Conservation (phyloP, 2,797 vertebrate genomes). For the Taeniopygia guttata region DNA sequence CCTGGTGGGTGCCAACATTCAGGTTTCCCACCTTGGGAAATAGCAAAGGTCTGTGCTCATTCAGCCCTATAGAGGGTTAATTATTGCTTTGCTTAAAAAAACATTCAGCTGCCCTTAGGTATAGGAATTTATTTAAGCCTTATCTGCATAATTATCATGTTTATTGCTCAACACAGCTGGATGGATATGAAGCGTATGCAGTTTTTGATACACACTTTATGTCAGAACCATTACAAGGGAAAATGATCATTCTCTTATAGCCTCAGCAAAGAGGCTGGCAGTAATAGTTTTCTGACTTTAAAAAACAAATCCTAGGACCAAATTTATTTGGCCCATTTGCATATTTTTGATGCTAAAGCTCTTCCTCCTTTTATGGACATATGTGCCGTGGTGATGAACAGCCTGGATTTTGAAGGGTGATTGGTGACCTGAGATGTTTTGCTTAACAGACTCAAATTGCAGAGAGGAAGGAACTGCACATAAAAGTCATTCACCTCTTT, state of each 20-base stretch:
- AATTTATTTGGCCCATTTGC: constrained; percentile 12
- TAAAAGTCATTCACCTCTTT: not conserved
- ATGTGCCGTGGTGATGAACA: not conserved
- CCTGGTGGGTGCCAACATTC: not conserved
- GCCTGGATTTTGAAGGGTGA: constrained; percentile 21
- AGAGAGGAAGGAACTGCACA: not conserved
- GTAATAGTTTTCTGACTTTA: constrained; percentile 22
- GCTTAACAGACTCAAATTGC: not conserved
- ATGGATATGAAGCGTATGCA: constrained; percentile 59
- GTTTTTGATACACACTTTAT: constrained; percentile 58
- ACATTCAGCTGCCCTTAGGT: constrained; percentile 42
- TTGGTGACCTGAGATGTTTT: not conserved
- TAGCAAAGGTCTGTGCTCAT: constrained; percentile 28
- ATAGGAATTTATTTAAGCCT: constrained; percentile 63
- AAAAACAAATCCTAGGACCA: constrained; percentile 21
- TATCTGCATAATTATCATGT: constrained; percentile 67
- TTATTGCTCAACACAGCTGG: constrained; percentile 61
- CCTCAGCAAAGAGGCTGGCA: constrained; percentile 27
- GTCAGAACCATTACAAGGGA: constrained; percentile 45
- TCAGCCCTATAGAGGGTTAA: constrained; percentile 51
- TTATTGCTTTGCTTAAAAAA: constrained; percentile 59
- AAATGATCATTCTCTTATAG: constrained; percentile 49
- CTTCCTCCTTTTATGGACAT: not conserved
- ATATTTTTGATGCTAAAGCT: not conserved
- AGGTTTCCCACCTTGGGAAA: constrained; percentile 21